These are phyloP conservation scores for Sterrhoptilus dennistouni DNA, from an alignment of 2,113 vertebrate genomes.

Conservation along the genomic window DNA sequence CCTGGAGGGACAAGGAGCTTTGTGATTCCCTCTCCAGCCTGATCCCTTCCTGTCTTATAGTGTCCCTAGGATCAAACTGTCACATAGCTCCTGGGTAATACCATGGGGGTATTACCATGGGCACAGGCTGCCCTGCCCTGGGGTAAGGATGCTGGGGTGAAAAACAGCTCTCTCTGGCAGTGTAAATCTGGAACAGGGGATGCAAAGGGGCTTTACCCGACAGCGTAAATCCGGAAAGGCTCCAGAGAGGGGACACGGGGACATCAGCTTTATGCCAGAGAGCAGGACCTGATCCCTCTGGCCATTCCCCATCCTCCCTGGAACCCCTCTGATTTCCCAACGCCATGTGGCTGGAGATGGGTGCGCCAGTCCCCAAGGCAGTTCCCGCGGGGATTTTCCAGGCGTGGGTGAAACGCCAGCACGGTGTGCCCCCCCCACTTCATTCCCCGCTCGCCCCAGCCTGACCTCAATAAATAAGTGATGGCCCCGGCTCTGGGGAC, in stretches of 20 bases:
- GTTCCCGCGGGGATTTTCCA: constrained; percentile 17
- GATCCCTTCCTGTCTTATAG: accelerated
- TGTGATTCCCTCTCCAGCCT: background rate
- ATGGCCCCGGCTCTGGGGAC: background rate
- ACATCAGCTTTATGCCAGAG: background rate
- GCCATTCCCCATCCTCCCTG: too few species aligned
- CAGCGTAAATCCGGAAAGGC: background rate
- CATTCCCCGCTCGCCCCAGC: background rate
- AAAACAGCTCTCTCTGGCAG: background rate
- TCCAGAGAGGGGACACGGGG: background rate
- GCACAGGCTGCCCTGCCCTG: background rate
- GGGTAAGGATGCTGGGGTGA: background rate
- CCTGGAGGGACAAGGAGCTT: background rate
- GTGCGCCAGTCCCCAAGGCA: background rate
- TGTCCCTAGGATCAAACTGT: background rate
- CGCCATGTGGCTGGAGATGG: background rate
- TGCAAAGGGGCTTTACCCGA: background rate
- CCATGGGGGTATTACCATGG: accelerated
- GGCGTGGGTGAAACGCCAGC: background rate
- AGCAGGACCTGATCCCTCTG: background rate
- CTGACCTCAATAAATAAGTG: constrained; percentile 58
- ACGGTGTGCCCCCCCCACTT: background rate
- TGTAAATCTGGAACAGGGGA: background rate
- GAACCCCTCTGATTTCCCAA: background rate
- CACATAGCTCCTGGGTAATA: background rate